phyloP scores from a whole-genome alignment of 2,888 invertebrate species.

The Odontothrips loti region DNA sequence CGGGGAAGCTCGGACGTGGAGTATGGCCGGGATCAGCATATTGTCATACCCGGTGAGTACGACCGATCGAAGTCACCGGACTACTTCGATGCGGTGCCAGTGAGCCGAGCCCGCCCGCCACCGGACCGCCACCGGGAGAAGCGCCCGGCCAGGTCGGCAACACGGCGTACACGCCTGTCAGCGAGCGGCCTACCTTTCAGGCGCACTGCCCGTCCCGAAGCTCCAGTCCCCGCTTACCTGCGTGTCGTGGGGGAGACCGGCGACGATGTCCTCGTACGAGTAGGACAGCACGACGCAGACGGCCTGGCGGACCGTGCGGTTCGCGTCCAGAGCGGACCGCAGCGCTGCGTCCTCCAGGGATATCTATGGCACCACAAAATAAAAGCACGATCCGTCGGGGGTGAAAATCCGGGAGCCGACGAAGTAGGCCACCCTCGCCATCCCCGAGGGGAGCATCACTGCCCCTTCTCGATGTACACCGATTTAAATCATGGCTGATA shows the following conservation, averaged over 20 bases:
- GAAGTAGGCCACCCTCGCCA: not conserved
- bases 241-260: not conserved
- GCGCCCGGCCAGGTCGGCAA: not conserved
- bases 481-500: too few species aligned
- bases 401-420: not conserved
- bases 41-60: too few species aligned
- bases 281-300: constrained; percentile 11
- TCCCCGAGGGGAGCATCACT: too few species aligned
- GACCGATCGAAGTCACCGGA: too few species aligned
- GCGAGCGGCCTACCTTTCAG: not conserved
- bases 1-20: too few species aligned
- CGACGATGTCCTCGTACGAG: not conserved
- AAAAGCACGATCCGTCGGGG: too few species aligned
- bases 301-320: not conserved
- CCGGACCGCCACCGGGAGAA: not conserved
- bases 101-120: not conserved
- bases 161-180: not conserved
- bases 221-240: not conserved
- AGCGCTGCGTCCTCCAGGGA: not conserved
- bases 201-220: not conserved
- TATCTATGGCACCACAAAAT: not conserved
- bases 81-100: too few species aligned
- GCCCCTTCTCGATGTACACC: too few species aligned
- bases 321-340: not conserved
- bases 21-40: too few species aligned